Base-by-base conservation (phyloP, 1,140 invertebrate genomes). In the Meloidogyne exigua region DNA sequence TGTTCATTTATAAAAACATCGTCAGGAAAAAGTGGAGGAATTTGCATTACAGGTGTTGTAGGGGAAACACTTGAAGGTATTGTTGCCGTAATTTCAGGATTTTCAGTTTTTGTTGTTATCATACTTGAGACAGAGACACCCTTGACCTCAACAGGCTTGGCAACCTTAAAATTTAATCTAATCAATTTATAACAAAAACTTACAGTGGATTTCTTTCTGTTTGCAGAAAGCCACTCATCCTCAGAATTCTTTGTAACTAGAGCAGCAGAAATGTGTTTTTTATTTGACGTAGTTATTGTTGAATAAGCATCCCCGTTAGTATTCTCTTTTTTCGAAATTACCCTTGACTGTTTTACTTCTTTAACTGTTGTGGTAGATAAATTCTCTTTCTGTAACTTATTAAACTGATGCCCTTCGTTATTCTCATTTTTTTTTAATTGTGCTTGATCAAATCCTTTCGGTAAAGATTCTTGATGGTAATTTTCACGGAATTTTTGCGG, bases 141-240 rank as follows among this genome's bases (percentile, higher is more conserved):
- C n/a, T n/a, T 12, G 49, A 5, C n/a, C n/a, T 57, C 49, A 18
- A n/a, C 3, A n/a, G 49, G 18, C 49, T 57, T 57, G 49, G 18
- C 13, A 57, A 57, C 49, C 49, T 57, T n/a, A 57, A n/a, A 7
- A n/a, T 57, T n/a, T 57, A n/a, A n/a, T 3, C 15, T 57, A n/a
- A n/a, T 57, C n/a, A n/a, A 7, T n/a, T 18, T 57, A n/a, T 9
- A 57, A 4, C 1, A n/a, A 18, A n/a, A n/a, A 78, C 76, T 44
- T 79, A 80, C 80, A 42, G 32, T 64, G 1, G 80, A 69, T 21
- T 44, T 49, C 18, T 79, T 76, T 32, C 82, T 80, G 49, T 74
- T 75, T 21, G 73, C 79, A 28, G 23, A 42, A 2, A 73, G 64
- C 79, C 79, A 80, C 67, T 80, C 79, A 23, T 44, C 63, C 62